Base-by-base conservation (phyloP, 2,113 vertebrate genomes). In the Lophius piscatorius region DNA sequence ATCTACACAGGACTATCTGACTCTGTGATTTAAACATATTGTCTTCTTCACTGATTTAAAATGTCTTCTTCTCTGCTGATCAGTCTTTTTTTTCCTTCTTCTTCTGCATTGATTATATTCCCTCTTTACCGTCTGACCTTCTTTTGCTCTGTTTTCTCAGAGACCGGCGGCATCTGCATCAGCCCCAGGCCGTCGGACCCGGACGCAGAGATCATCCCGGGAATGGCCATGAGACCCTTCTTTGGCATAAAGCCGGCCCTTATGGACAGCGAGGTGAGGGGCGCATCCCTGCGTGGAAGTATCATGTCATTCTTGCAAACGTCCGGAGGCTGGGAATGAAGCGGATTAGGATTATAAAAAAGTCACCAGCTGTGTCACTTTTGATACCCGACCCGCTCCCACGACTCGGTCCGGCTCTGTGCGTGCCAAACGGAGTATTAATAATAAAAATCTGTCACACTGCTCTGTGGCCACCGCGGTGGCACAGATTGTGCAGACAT, bases 81-180 rank as follows among this genome's bases (percentile, higher is more conserved):
- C 13, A 23, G 9, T n/a, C n/a, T n/a, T n/a, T n/a, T n/a, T n/a
- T n/a, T n/a, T n/a, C n/a, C n/a, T n/a, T n/a, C n/a, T n/a, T n/a
- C n/a, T n/a, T n/a, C n/a, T n/a, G n/a, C n/a, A n/a, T n/a, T n/a
- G n/a, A n/a, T n/a, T n/a, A n/a, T n/a, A n/a, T n/a, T n/a, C n/a
- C n/a, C n/a, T 10, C 21, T 28, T 44, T 29, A 47, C 24, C 29
- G 48, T 48, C 28, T 22, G 44, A 31, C 18, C 4, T 54, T 65
- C 28, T 63, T 62, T 28, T 73, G 31, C 24, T 48, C 5, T 86
- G 35, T 77, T 34, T 46, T 65, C 55, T 18, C 78, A 94, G 93
- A 94, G 88, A 94, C 92, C 16, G 93, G 92, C 63, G 93, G 93
- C 42, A 91, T 93, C 80, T 94, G 92, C 80, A 93, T 94, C 54